A percentile compares a stretch with the other conserved stretches of the same genome.
Conservation (phyloP, 1,140 invertebrate species). For the Hyles vespertilio region DNA sequence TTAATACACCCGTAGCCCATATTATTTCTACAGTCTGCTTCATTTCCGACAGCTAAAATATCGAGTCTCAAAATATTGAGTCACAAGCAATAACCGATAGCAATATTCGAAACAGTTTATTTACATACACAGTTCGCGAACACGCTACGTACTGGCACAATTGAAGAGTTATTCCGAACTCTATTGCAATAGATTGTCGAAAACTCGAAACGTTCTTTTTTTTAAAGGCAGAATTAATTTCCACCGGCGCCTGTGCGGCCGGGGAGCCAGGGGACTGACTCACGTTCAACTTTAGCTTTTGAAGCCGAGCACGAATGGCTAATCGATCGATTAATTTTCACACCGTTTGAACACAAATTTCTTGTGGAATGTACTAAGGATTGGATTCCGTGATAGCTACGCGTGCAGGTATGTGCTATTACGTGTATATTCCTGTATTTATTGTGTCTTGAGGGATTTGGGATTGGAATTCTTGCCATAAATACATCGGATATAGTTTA, state of each 20-base stretch:
- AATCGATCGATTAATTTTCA: constrained; percentile 72
- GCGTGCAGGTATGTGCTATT: not conserved
- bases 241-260: constrained; percentile 30
- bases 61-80: constrained; percentile 8
- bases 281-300: constrained; percentile 61
- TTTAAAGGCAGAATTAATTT: constrained; percentile 58
- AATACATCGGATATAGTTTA: not conserved
- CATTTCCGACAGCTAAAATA: constrained; percentile 1
- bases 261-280: constrained; percentile 51
- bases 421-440: not conserved
- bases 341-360: constrained; percentile 58
- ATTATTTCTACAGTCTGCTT: constrained; percentile 8
- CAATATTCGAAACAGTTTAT: constrained; percentile 21
- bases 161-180: constrained; percentile 31
- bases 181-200: constrained; percentile 40
- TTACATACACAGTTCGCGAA: constrained; percentile 9
- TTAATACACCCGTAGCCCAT: constrained; percentile 6
- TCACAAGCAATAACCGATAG: constrained; percentile 18
- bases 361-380: constrained; percentile 21
- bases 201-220: constrained; percentile 47
- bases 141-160: constrained; percentile 23
- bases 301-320: constrained; percentile 53
- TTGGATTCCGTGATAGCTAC: constrained; percentile 12
- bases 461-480: too few relatives aligned
- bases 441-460: too few relatives aligned